A percentile compares a stretch with the other conserved stretches of the same genome.
Evolutionary conservation across 1,140 invertebrate genomes (phyloP).

Genomic region (Cydia pomonella): DNA sequence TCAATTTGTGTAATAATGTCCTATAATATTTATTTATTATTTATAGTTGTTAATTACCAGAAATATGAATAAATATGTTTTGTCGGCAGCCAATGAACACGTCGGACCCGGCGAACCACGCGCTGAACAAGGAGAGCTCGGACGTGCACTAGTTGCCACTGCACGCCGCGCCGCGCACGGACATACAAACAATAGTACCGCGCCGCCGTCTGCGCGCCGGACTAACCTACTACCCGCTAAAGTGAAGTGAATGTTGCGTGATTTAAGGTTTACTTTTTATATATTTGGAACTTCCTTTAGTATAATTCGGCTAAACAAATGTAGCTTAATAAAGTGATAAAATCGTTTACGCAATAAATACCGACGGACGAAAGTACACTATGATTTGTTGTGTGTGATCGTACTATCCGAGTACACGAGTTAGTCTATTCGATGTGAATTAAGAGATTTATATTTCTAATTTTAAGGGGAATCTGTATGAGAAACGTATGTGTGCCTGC

Average conservation of each 20-base stretch:
- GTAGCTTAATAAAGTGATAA: conserved; percentile 31
- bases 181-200: conserved; percentile 73
- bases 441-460: conserved; percentile 31
- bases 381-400: conserved; percentile 31
- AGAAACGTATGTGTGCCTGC: conserved; percentile 10
- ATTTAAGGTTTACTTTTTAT: conserved; percentile 28
- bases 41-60: not conserved
- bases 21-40: too few species aligned
- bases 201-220: conserved; percentile 50
- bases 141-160: conserved; percentile 74
- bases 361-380: conserved; percentile 31
- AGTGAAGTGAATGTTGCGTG: conserved; percentile 33
- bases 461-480: conserved; percentile 31
- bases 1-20: too few species aligned
- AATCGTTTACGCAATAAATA: conserved; percentile 27
- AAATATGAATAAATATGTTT: conserved; percentile 37
- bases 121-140: conserved; percentile 82
- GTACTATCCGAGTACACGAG: conserved; percentile 30
- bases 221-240: conserved; percentile 20
- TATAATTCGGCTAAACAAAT: conserved; percentile 29
- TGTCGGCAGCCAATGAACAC: conserved; percentile 83
- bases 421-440: conserved; percentile 32
- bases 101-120: conserved; percentile 84
- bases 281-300: conserved; percentile 32
- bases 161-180: conserved; percentile 34